Base-by-base conservation (phyloP, 2,113 vertebrate species). In the Scomber colias region DNA sequence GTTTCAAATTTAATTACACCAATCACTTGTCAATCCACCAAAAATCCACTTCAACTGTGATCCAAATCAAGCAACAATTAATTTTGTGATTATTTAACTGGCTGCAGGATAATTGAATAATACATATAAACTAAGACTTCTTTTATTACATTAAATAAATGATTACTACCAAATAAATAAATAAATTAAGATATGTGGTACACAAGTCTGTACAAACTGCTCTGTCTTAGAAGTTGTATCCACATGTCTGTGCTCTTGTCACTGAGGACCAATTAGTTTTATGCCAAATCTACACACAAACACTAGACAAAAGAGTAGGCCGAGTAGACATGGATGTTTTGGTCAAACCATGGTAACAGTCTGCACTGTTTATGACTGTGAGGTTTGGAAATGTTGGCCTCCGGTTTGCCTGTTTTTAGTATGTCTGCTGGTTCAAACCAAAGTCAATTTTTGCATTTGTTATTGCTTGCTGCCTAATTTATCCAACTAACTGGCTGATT, bases 351-450 rank as follows among this genome's bases (percentile, higher is more conserved):
- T 10, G 35, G 35, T 40, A 40, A 40, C 35, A 40, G 35, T 40
- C 35, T 8, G 35, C 9, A 40, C 7, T 40, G 35, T 40, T 40
- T 40, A 40, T 40, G 21, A 44, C 56, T 17, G 31, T 9, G 27
- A 44, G 51, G 59, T 27, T 53, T 16, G 10, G 48, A 71, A 21
- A 63, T 16, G 44, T 27, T 50, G 62, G 45, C 46, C 81, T 68
- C n/a, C 55, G 6, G 10, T 60, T 48, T 35, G 55, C n/a, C 24
- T 62, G n/a, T 11, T 8, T 65, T 55, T 49, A 14, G 16, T 21
- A 30, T 46, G 19, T 51, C 11, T 48, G 49, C 5, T 44, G 31
- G 19, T 75, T 50, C 27, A 61, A 66, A 46, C 30, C 1, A 60
- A 60, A 60, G 56, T 60, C 12, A 54, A 40, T 40, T 7, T 40